Percentiles rank a stretch among this genome's conserved stretches.
Evolutionary conservation across 1,140 invertebrate genomes (phyloP).

Genomic region (Archegozetes longisetosus): DNA sequence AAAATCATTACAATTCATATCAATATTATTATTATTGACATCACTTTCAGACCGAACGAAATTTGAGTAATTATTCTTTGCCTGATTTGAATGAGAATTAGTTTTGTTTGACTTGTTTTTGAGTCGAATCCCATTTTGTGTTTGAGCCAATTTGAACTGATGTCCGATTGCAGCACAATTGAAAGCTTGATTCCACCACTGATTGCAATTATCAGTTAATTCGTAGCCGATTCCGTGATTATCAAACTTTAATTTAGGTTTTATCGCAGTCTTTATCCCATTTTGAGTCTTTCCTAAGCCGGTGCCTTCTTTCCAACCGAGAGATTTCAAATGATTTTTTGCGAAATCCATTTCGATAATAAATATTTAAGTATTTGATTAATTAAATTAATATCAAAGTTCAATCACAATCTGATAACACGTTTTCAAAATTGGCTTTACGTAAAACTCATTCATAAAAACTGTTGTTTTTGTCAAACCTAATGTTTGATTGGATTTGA

Average conservation of each 20-base stretch:
- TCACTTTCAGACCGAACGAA: too few relatives aligned
- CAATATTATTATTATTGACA: neutral
- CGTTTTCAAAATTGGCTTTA: too few relatives aligned
- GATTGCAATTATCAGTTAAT: neutral
- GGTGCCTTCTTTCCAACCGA: constrained; percentile 14
- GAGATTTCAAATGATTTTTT: constrained; percentile 5
- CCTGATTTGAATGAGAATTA: neutral
- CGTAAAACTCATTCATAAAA: too few relatives aligned
- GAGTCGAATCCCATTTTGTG: constrained; percentile 2
- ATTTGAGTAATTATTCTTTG: neutral
- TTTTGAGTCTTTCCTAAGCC: constrained; percentile 6
- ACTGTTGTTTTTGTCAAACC: too few relatives aligned
- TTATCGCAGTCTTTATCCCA: constrained; percentile 3
- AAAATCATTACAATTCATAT: neutral
- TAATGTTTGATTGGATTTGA: neutral
- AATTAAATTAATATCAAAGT: too few relatives aligned
- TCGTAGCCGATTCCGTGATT: constrained; percentile 5
- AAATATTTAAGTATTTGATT: too few relatives aligned
- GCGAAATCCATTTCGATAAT: constrained; percentile 10
- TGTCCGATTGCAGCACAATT: constrained; percentile 2
- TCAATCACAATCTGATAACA: too few relatives aligned
- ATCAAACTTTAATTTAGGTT: constrained; percentile 6
- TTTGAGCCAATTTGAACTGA: neutral
- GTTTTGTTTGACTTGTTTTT: neutral
- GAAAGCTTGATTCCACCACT: constrained; percentile 11